Evolutionary conservation across 2,888 invertebrate species (phyloP).

Genomic region (Branchellion lobata): DNA sequence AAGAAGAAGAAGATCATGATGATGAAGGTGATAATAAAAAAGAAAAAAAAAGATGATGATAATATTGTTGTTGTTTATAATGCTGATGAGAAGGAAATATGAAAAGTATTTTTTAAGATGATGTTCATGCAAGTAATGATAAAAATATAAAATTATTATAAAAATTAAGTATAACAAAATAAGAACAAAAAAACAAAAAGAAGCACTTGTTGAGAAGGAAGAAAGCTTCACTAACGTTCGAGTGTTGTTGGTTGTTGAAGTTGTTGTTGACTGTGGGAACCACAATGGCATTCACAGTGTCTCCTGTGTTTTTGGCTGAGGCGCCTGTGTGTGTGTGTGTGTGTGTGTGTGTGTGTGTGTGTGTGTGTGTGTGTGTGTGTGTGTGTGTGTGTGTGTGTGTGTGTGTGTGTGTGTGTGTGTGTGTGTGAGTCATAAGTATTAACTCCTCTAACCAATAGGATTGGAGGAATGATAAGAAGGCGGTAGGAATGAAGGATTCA

Average conservation of each 20-base stretch:
- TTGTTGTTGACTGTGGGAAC: neutral
- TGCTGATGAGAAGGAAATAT: neutral
- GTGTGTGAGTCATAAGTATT: too few relatives aligned
- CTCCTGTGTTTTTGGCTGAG: neutral
- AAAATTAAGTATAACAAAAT: too few relatives aligned
- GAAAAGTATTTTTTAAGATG: conserved; percentile 19
- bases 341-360: conserved; percentile 20
- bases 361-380: conserved; percentile 22
- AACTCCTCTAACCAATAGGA: conserved; percentile 28
- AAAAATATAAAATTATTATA: too few relatives aligned
- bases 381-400: conserved; percentile 12
- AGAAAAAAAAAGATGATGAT: neutral
- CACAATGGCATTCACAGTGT: neutral
- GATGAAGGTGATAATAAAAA: too few relatives aligned
- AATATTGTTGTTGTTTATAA: too few relatives aligned
- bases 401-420: too few relatives aligned
- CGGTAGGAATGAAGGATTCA: conserved; percentile 54
- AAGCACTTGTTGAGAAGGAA: too few relatives aligned
- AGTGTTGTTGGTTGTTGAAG: neutral
- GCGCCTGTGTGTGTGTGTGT: conserved; percentile 14
- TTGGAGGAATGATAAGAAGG: conserved; percentile 7
- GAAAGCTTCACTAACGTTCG: too few relatives aligned
- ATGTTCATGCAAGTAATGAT: too few relatives aligned
- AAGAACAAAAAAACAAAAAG: too few relatives aligned
- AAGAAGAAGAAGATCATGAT: too few relatives aligned